Evolutionary conservation across 2,888 invertebrate species (phyloP).

Genomic region (Lordiphosa andalusiaca): DNA sequence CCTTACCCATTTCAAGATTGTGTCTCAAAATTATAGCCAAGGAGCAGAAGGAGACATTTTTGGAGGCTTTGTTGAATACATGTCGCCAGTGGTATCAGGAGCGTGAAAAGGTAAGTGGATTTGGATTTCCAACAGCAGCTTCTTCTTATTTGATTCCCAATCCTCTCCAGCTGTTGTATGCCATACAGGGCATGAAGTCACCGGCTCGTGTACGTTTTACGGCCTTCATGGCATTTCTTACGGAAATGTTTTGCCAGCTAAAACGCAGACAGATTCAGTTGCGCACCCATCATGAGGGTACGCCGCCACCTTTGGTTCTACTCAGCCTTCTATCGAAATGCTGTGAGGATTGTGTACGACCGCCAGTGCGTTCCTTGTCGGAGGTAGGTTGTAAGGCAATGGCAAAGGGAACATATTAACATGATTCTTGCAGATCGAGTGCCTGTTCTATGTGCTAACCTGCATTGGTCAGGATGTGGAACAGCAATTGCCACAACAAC

Average conservation of each 20-base stretch:
- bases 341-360: slow-evolving; percentile 92
- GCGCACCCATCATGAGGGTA: slow-evolving; percentile 82
- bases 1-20: slow-evolving; percentile 90
- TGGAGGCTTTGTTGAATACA: slow-evolving; percentile 93
- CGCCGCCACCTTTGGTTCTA: slow-evolving; percentile 87
- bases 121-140: not conserved
- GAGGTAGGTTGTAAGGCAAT: slow-evolving; percentile 83
- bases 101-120: slow-evolving; percentile 83
- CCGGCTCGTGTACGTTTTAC: slow-evolving; percentile 85
- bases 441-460: slow-evolving; percentile 92
- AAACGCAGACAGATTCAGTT: slow-evolving; percentile 85
- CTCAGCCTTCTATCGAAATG: slow-evolving; percentile 92
- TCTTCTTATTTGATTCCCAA: not conserved
- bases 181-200: slow-evolving; percentile 82
- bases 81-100: slow-evolving; percentile 96
- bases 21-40: slow-evolving; percentile 93
- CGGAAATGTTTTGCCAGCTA: slow-evolving; percentile 94
- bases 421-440: slow-evolving; percentile 85
- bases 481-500: slow-evolving; percentile 88
- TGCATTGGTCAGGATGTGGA: slow-evolving; percentile 94
- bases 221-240: slow-evolving; percentile 93
- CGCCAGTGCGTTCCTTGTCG: slow-evolving; percentile 89
- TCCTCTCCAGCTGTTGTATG: slow-evolving; percentile 72
- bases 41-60: slow-evolving; percentile 92
- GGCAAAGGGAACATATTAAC: no score